A percentile compares a stretch with the other conserved stretches of the same genome.
Evolutionary conservation across 2,888 invertebrate genomes (phyloP).

Genomic region (Trissolcus japonicus): DNA sequence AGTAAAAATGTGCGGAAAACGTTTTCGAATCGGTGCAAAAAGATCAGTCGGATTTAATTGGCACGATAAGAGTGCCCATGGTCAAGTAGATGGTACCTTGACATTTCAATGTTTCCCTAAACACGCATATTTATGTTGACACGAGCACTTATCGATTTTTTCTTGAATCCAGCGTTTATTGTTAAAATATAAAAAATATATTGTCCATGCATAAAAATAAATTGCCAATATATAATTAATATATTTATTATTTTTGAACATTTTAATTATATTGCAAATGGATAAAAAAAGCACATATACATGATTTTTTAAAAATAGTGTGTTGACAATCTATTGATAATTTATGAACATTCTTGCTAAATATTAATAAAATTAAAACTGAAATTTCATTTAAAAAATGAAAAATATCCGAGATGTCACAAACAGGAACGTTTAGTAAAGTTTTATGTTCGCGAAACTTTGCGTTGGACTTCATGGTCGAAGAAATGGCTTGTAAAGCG

Average conservation of each 20-base stretch:
- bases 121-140: constrained; percentile 47
- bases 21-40: constrained; percentile 37
- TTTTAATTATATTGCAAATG: no score
- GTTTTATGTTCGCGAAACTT: constrained; percentile 38
- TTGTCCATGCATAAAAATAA: no score
- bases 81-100: constrained; percentile 53
- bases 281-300: no score
- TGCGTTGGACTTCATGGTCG: constrained; percentile 29
- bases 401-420: background rate
- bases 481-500: constrained; percentile 38
- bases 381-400: no score
- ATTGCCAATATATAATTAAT: no score
- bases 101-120: constrained; percentile 52
- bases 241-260: no score
- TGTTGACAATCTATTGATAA: no score
- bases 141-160: constrained; percentile 46
- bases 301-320: no score
- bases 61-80: constrained; percentile 42
- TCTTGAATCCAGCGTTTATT: constrained; percentile 29
- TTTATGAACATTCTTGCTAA: no score
- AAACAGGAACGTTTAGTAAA: constrained; percentile 22
- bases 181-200: no score
- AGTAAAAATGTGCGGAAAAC: constrained; percentile 33
- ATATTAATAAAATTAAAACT: no score
- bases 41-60: constrained; percentile 42